Percentiles rank a stretch among this genome's conserved stretches.
These are phyloP conservation scores for Thymelicus lineola DNA, from an alignment of 2,888 invertebrate genomes.

Conservation along the genomic window DNA sequence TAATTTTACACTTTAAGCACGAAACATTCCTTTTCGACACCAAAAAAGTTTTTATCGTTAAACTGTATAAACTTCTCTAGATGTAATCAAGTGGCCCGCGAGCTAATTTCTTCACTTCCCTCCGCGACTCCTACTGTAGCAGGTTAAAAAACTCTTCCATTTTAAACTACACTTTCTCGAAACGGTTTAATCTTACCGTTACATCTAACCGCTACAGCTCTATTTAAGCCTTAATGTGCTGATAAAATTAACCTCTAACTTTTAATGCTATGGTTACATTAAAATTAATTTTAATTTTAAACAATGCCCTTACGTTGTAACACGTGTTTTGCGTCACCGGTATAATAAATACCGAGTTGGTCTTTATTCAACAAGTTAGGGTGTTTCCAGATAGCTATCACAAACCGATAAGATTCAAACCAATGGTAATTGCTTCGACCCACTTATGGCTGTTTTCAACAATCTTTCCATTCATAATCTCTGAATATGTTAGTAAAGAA, in stretches of 20 bases:
- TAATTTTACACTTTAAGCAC: not conserved
- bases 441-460: too few relatives aligned
- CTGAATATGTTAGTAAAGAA: too few relatives aligned
- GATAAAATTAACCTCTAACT: constrained; percentile 4
- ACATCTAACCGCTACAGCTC: constrained; percentile 6
- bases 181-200: constrained; percentile 7
- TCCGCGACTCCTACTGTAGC: not conserved
- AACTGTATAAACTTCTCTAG: constrained; percentile 1
- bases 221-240: constrained; percentile 4
- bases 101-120: not conserved
- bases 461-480: too few relatives aligned
- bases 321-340: too few relatives aligned
- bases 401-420: too few relatives aligned
- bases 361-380: too few relatives aligned
- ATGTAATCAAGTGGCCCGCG: constrained; percentile 13
- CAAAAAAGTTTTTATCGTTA: constrained; percentile 9
- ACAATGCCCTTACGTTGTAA: too few relatives aligned
- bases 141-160: not conserved
- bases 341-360: too few relatives aligned
- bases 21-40: not conserved
- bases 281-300: not conserved
- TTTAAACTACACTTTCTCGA: constrained; percentile 18
- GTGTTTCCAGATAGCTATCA: too few relatives aligned
- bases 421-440: too few relatives aligned
- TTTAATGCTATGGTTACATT: constrained; percentile 2